Evolutionary conservation across 92 coral and sea anemone species (phyloP).

Genomic region (Bergia puertoricense): DNA sequence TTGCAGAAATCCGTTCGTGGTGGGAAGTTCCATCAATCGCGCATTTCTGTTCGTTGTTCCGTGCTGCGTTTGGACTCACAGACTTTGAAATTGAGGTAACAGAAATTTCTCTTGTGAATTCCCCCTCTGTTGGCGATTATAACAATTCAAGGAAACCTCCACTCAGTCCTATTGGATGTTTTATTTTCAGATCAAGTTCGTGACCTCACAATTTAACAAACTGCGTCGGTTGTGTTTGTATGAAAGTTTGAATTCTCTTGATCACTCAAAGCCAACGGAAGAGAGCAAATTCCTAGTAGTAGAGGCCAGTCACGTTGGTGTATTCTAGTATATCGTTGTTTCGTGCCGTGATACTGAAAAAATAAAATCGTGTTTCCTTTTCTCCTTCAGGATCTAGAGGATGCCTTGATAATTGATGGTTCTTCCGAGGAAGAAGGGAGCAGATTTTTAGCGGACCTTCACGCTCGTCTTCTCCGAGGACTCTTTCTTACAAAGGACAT

Average conservation of each 20-base stretch:
- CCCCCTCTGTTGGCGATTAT: slow-evolving; percentile 9
- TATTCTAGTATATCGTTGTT: slow-evolving; percentile 30
- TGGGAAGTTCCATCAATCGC: slow-evolving; percentile 99
- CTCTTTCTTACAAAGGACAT: slow-evolving; percentile 88
- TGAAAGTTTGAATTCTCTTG: slow-evolving; percentile 64
- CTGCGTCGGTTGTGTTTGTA: slow-evolving; percentile 3
- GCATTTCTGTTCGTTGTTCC: slow-evolving; percentile 98
- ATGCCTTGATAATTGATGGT: slow-evolving; percentile 93
- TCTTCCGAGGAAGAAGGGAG: slow-evolving; percentile 80
- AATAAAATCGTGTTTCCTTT: slow-evolving; percentile 42
- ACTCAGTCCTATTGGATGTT: slow-evolving; percentile 5
- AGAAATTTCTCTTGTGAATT: slow-evolving; percentile 9
- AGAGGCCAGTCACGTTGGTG: slow-evolving; percentile 45
- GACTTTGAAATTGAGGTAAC: slow-evolving; percentile 99
- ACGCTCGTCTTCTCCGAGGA: slow-evolving; percentile 91
- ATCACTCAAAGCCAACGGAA: slow-evolving; percentile 41
- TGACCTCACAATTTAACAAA: slow-evolving; percentile 28
- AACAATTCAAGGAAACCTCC: slow-evolving; percentile 23
- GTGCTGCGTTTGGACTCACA: slow-evolving; percentile 98
- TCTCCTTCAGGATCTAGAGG: slow-evolving; percentile 87
- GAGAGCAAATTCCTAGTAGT: slow-evolving; percentile 38
- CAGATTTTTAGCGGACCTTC: slow-evolving; percentile 95
- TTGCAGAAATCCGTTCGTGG: slow-evolving; percentile 99
- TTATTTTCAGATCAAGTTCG: slow-evolving; percentile 36
- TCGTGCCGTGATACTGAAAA: background rate